Conservation (phyloP, 2,113 vertebrate species). For the Mesitornis unicolor region DNA sequence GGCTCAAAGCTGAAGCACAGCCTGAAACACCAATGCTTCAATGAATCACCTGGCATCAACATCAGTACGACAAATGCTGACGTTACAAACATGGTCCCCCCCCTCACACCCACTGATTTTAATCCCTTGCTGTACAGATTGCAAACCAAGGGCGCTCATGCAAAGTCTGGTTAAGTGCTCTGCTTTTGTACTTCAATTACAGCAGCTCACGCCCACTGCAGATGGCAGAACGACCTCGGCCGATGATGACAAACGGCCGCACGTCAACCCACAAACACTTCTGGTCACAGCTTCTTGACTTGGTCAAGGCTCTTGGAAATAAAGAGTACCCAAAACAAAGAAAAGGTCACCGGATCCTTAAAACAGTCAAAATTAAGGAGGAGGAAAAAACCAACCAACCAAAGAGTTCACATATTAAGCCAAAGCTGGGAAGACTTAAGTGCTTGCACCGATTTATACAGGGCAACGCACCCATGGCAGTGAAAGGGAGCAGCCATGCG, state of each 20-base stretch:
- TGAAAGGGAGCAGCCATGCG: constrained; percentile 10
- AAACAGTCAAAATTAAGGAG: not conserved
- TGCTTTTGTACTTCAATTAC: constrained; percentile 23
- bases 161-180: constrained; percentile 7
- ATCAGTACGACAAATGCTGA: not conserved
- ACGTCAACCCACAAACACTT: not conserved
- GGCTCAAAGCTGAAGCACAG: not conserved
- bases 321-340: not conserved
- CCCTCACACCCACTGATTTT: not conserved
- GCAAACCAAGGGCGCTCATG: not conserved
- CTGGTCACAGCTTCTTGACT: not conserved
- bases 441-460: fast-evolving
- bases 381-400: not conserved
- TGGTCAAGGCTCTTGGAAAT: not conserved
- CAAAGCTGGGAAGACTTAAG: not conserved
- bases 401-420: not conserved
- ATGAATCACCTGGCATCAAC: fast-evolving
- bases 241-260: not conserved
- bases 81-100: not conserved
- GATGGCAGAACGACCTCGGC: not conserved
- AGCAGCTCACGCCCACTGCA: not conserved
- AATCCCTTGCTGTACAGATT: not conserved
- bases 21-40: not conserved
- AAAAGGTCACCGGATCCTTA: not conserved
- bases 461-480: not conserved